A percentile compares a stretch with the other conserved stretches of the same genome.
These are phyloP conservation scores for Zelleria hepariella DNA, from an alignment of 2,888 invertebrate genomes.

Conservation along the genomic window DNA sequence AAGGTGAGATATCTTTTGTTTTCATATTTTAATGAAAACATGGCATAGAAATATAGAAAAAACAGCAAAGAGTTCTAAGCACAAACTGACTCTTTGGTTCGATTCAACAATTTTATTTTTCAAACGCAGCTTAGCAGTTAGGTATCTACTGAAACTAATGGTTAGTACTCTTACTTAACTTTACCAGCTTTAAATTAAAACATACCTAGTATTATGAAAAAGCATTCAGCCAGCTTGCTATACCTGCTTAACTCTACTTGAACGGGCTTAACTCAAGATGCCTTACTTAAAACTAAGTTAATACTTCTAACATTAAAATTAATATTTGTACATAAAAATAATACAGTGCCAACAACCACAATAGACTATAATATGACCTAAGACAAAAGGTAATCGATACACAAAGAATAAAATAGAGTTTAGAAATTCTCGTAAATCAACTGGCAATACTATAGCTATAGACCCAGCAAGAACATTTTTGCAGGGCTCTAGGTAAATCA, in stretches of 20 bases:
- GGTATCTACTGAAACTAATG: neutral
- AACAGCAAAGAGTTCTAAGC: slow-evolving; percentile 52
- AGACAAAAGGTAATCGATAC: slow-evolving; percentile 53
- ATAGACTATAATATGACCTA: slow-evolving; percentile 64
- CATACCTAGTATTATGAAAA: slow-evolving; percentile 19
- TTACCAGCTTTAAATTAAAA: slow-evolving; percentile 7
- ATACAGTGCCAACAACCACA: slow-evolving; percentile 64
- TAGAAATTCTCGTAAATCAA: slow-evolving; percentile 36
- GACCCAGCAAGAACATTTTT: no score
- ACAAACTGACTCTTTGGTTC: slow-evolving; percentile 62
- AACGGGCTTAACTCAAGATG: slow-evolving; percentile 8
- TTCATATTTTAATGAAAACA: neutral
- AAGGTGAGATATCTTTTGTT: neutral
- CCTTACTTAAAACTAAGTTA: slow-evolving; percentile 49
- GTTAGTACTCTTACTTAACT: neutral
- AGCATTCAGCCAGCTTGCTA: slow-evolving; percentile 27
- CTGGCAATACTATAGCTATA: neutral
- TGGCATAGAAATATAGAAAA: neutral
- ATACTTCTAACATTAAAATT: slow-evolving; percentile 51
- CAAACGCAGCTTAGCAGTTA: slow-evolving; percentile 17
- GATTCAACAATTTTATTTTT: slow-evolving; percentile 44
- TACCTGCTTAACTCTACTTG: slow-evolving; percentile 23
- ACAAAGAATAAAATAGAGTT: slow-evolving; percentile 59
- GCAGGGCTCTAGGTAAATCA: no score
- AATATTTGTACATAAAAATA: slow-evolving; percentile 68